Evolutionary conservation across 2,113 vertebrate genomes (phyloP).

Genomic region (Phaetusa simplex): DNA sequence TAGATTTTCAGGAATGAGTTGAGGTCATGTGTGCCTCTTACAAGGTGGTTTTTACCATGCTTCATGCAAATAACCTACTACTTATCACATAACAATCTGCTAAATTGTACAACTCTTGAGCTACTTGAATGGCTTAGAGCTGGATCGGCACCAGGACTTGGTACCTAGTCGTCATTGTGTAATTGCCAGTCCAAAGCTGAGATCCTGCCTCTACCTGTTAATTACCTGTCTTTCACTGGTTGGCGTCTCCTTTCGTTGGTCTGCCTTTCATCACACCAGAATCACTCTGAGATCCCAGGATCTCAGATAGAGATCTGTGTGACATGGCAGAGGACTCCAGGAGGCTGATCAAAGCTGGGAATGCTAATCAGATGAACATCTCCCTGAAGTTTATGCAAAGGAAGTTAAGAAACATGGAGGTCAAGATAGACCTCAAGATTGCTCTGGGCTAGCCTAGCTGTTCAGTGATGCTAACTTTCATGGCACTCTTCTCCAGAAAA

Average conservation of each 20-base stretch:
- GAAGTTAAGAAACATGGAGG: neutral
- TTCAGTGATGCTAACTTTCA: neutral
- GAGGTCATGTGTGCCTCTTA: neutral
- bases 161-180: neutral
- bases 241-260: neutral
- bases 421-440: neutral
- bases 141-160: neutral
- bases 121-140: neutral
- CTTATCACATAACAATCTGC: neutral
- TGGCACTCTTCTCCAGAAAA: neutral
- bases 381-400: neutral
- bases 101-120: neutral
- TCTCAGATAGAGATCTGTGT: neutral
- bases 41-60: neutral
- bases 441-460: neutral
- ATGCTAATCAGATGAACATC: neutral
- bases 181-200: neutral
- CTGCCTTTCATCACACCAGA: neutral
- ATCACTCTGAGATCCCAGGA: neutral
- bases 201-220: neutral
- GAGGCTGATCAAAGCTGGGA: neutral
- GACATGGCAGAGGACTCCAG: neutral
- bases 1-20: neutral
- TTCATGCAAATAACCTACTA: neutral
- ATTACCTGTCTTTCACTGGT: neutral